A percentile compares a stretch with the other conserved stretches of the same genome.
Evolutionary conservation across 2,113 vertebrate species (phyloP).

Genomic region (Myotis yumanensis): DNA sequence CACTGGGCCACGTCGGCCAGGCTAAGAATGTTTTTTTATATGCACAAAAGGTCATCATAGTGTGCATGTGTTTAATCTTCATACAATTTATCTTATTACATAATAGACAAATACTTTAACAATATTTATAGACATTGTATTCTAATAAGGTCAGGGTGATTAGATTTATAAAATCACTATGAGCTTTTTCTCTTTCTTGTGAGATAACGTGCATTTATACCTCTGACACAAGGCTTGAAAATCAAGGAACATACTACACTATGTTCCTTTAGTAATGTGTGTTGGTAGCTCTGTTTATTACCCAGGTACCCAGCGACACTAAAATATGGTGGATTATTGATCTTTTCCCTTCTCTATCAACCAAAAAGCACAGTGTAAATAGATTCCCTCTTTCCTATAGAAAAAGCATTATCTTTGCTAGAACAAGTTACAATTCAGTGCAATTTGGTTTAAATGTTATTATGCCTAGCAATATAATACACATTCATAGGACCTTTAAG

Average conservation of each 20-base stretch:
- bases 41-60: constrained; percentile 33
- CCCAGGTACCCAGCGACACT: neutral
- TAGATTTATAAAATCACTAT: constrained; percentile 55
- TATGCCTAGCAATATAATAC: neutral
- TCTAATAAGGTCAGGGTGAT: constrained; percentile 48
- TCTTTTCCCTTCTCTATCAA: neutral
- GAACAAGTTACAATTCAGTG: neutral
- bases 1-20: no score
- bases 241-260: constrained; percentile 49
- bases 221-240: constrained; percentile 56
- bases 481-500: neutral
- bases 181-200: constrained; percentile 45
- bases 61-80: neutral
- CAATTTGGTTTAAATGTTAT: neutral
- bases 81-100: constrained; percentile 41
- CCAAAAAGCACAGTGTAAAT: neutral
- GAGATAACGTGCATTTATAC: constrained; percentile 57
- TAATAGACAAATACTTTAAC: neutral
- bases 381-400: neutral
- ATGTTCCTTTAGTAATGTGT: constrained; percentile 3
- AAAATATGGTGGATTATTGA: constrained; percentile 36
- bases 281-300: constrained; percentile 58
- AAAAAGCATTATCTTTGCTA: constrained; percentile 36
- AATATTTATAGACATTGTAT: constrained; percentile 58
- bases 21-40: constrained; percentile 7